phyloP scores from a whole-genome alignment of 2,797 vertebrate species.

The Chanos chanos region DNA sequence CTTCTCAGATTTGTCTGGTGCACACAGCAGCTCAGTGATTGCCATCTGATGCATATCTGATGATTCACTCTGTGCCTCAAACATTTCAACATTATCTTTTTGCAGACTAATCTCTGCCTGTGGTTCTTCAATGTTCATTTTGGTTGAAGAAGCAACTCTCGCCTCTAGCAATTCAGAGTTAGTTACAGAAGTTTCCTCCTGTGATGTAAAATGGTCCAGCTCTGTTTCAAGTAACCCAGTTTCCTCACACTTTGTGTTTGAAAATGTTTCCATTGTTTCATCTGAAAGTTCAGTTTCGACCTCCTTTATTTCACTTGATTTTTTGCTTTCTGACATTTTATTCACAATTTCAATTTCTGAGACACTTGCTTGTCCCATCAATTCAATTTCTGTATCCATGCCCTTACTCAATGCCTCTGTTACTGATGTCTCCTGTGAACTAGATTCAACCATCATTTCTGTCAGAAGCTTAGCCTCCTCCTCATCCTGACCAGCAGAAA shows the following conservation, averaged over 20 bases:
- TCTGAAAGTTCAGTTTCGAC: background rate
- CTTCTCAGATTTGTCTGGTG: background rate
- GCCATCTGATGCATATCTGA: background rate
- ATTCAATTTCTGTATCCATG: background rate
- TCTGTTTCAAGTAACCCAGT: no score
- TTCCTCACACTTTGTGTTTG: no score
- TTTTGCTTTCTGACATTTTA: background rate
- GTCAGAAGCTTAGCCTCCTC: no score
- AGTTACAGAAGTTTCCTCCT: no score
- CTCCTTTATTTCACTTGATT: background rate
- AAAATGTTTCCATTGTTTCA: background rate
- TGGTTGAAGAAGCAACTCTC: no score
- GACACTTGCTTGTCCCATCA: background rate
- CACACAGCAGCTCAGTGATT: background rate
- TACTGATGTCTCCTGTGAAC: no score
- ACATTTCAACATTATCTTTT: constrained; percentile 9
- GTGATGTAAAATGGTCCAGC: no score
- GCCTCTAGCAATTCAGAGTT: no score
- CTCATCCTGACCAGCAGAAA: no score
- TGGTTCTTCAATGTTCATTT: no score
- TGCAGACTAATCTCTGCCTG: background rate
- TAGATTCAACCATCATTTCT: no score
- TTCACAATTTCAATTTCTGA: background rate
- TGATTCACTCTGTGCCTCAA: background rate
- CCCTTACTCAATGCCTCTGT: background rate